Evolutionary conservation across 2,888 invertebrate species (phyloP), one percentile per base, ranked within the genome.

Genomic region (Mactromeris polynyma): DNA sequence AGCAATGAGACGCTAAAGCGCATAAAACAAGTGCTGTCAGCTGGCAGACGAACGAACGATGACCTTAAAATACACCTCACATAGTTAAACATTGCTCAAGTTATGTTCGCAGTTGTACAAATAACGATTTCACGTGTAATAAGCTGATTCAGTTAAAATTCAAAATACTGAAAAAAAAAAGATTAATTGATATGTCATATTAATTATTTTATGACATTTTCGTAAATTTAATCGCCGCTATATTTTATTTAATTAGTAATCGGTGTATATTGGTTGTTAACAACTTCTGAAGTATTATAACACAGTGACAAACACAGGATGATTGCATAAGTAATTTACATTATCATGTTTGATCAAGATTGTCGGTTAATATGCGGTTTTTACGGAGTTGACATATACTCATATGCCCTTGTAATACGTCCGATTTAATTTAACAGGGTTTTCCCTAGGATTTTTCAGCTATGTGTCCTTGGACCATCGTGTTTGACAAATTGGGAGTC

Each of bases 81-180:
- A 26, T 6, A 64, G 58, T 11, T n/a, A 58, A n/a, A 58, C 1
- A 64, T n/a, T 11, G n/a, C 26, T 7, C 26, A n/a, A 7, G 26
- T 26, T n/a, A 58, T 58, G 2, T 2, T 64, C 26, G 1, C 3
- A 64, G 26, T n/a, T n/a, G n/a, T n/a, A n/a, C n/a, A n/a, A 64
- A 9, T 11, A 7, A 64, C 26, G 26, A 64, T 26, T 26, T 26
- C n/a, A n/a, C 11, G 26, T 0, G 58, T 64, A 64, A 64, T n/a
- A 64, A 64, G 58, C 58, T 77, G 77, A 21, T 7, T 77, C 77
- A 33, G 77, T 77, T 77, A 2, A n/a, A 36, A 36, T 77, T 77
- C 9, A 77, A 38, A 19, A 36, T 11, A 64, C 26, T n/a, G 19
- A 54, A 26, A 64, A 64, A 46, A 46, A 11, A 46, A 11, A 46